Evolutionary conservation across 2,797 vertebrate species (phyloP), one percentile per base, ranked within the genome.

Genomic region (Astyanax mexicanus): DNA sequence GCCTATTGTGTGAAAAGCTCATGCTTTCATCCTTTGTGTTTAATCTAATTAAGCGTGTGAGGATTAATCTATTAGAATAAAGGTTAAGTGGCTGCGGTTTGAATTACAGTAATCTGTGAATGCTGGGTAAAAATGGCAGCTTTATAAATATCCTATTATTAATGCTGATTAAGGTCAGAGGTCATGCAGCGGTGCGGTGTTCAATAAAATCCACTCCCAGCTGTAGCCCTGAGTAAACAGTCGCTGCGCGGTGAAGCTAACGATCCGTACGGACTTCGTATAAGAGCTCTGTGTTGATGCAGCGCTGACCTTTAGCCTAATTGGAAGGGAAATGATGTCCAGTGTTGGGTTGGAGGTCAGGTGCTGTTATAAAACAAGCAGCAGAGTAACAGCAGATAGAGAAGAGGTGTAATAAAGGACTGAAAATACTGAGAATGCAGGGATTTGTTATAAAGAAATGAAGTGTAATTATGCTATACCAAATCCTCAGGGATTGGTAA

Each of bases 341-440:
- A 47, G 45, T 13, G 35, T n/a, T 61, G 58, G 67, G 40, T 37
- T 12, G 35, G 4, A 8, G 51, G 15, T 40, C 13, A 40, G 35
- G 21, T 15, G 40, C 42, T 27, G 42, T 62, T 51, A 61, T 51
- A 15, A 40, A 52, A 52, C 21, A 42, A 37, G 15, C 19, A 42
- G 11, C 57, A 61, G 32, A 49, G n/a, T 57, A 71, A 51, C 37
- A 54, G 32, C 57, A 3, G 10, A 77, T 62, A 47, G 69, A 69
- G 65, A 42, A 44, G 32, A 57, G 64, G 52, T 51, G 42, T 49
- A 69, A 54, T 64, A 47, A 29, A 64, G 61, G 54, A 40, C 38
- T 38, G 12, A 44, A 38, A 12, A 21, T 35, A 55, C 8, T 51
- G 11, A 35, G 42, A 38, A 42, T 60, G 13, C 52, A 45, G 61